Percentiles rank a stretch among this genome's conserved stretches.
phyloP scores from a whole-genome alignment of 2,113 vertebrate species.

The Tragelaphus imberbis region DNA sequence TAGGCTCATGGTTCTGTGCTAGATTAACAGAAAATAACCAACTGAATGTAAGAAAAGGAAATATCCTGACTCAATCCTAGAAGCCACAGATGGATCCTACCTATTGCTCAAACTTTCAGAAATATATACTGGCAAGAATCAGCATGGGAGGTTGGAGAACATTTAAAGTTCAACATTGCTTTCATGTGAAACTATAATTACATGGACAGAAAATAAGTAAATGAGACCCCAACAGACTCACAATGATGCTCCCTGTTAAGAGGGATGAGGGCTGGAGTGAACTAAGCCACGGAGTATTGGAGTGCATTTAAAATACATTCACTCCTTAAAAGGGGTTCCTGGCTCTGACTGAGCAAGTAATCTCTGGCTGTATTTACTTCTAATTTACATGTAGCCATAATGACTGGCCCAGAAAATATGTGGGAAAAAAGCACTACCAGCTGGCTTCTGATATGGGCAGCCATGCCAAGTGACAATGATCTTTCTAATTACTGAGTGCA shows the following conservation, averaged over 20 bases:
- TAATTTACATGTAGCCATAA: background rate
- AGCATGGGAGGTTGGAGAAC: background rate
- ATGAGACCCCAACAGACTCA: background rate
- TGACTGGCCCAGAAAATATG: constrained; percentile 34
- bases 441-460: background rate
- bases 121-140: background rate
- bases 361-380: background rate
- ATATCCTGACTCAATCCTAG: background rate
- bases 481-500: constrained; percentile 6
- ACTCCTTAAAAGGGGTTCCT: background rate
- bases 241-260: background rate
- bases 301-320: background rate
- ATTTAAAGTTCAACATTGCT: background rate
- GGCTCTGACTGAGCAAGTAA: background rate
- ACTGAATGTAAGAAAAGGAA: background rate
- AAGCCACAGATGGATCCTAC: background rate
- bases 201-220: background rate
- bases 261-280: background rate
- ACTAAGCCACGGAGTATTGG: background rate
- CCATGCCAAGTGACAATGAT: constrained; percentile 16
- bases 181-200: background rate
- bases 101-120: background rate
- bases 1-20: background rate
- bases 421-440: background rate
- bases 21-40: background rate